Base-by-base conservation (phyloP, 2,888 invertebrate species). In the Lottia gigantea region DNA sequence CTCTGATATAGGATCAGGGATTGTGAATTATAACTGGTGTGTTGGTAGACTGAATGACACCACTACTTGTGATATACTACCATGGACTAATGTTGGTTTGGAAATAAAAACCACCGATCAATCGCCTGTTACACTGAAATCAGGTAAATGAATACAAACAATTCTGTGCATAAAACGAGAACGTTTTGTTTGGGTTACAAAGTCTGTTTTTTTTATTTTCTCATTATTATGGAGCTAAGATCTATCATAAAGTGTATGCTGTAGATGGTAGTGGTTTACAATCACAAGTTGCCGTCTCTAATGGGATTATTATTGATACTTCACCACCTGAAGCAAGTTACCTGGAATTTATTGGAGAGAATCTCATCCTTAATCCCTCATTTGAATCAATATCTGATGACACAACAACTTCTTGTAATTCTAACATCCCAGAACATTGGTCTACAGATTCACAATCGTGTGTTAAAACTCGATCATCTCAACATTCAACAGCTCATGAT, bases 271-370 rank as follows among this genome's bases (percentile, higher is more conserved):
- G 72, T 14, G 78, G 77, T 11, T 76, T 78, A 26, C 70, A 62
- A 15, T 78, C 79, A 12, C 31, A 62, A 15, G 74, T 72, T 46
- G 74, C 62, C n/a, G 73, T 76, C n/a, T 81, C 81, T 12, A 76
- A 81, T 71, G 81, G 81, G 11, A 74, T 80, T 6, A 72, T 61
- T 0, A 55, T 80, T 26, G 81, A 81, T 64, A 70, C 67, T 7
- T 74, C 80, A 1, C 73, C 78, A n/a, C 80, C 81, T 16, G 55
- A 46, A 1, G 63, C 70, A 25, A 45, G 71, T 4, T 63, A 67
- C 65, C 62, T 74, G 11, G 45, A 70, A 6, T 74, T 77, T 62
- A 19, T 65, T 2, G 74, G 68, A 1, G 46, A 62, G 0, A 78
- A 79, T 65, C 26, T 78, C 4, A 19, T 77, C 0, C 14, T 47